Base-by-base conservation (phyloP, 2,113 vertebrate genomes). In the Malaclemys terrapin region DNA sequence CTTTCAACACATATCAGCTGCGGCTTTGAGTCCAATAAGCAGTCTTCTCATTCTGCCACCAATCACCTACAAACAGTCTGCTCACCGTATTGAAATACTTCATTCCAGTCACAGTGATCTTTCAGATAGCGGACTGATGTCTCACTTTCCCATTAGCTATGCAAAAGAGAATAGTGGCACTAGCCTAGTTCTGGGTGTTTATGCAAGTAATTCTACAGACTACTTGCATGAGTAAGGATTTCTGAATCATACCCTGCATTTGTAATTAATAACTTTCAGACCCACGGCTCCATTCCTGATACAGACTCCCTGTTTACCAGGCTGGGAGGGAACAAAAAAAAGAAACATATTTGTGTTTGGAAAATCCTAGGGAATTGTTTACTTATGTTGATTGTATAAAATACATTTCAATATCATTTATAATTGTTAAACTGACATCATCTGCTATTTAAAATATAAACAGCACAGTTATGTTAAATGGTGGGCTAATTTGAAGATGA, bases 171-270 rank as follows among this genome's bases (percentile, higher is more conserved):
- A 1, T 2, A 1, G 49, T 57, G 16, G 35, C 57, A 92, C 53
- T 69, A 20, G 2, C 0, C 10, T 57, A 57, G 0, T 90, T 24
- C 57, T 93, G 0, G 0, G 53, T 84, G 25, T 75, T 62, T 35
- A 56, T 56, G 54, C 54, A 56, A 56, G 54, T 56, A 17, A 72
- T 9, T 72, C 16, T 38, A 72, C 65, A n/a, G 65, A 72, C 35
- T 72, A 72, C 31, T 19, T 72, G 19, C 31, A 72, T 5, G 38
- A 72, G 5, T 72, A 38, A 72, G 69, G 17, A 20, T 38, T 72
- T 72, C 69, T 72, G 69, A 38, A 72, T 38, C 17, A 38, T 38
- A 38, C 20, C 69, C 38, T 72, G 72, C 20, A 25, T 75, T n/a
- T 45, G 38, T 75, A 75, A 42, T 42, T 75, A 75, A 42, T 75